These are phyloP conservation scores for Bugulina stolonifera DNA, from an alignment of 2,888 invertebrate genomes.

Conservation along the genomic window DNA sequence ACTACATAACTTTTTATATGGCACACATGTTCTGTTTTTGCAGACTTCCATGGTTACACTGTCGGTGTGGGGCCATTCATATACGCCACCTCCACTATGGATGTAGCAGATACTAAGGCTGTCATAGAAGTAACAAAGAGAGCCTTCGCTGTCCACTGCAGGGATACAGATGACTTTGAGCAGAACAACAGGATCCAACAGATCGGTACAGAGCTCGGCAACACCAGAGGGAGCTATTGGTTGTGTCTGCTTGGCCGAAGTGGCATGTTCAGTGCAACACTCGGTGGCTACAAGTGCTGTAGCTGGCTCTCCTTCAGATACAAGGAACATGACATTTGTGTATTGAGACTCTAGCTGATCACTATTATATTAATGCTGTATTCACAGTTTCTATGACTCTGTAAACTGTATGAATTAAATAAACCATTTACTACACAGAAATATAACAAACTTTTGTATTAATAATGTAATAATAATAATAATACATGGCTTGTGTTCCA, in stretches of 20 bases:
- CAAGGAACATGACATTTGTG: background rate
- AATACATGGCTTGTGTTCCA: too few species aligned
- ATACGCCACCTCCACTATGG: background rate
- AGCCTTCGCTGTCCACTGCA: slow-evolving; percentile 30
- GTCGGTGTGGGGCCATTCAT: background rate
- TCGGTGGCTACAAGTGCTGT: background rate
- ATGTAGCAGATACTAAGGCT: background rate
- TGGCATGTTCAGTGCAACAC: background rate
- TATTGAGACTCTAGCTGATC: too few species aligned
- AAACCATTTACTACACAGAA: too few species aligned
- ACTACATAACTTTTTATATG: too few species aligned
- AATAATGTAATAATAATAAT: too few species aligned
- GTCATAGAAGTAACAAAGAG: background rate
- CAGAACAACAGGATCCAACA: slow-evolving; percentile 18
- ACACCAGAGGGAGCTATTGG: background rate
- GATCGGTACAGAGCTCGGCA: background rate
- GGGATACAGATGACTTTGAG: slow-evolving; percentile 29
- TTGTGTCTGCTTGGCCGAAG: background rate
- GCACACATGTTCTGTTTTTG: too few species aligned
- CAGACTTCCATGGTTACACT: too few species aligned
- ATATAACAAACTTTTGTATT: too few species aligned
- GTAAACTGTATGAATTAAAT: too few species aligned
- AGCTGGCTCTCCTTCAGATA: background rate
- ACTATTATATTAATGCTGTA: too few species aligned
- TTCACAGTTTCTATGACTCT: too few species aligned